Percentiles rank a stretch among this genome's conserved stretches.
These are phyloP conservation scores for Ennomos fuscantarius DNA, from an alignment of 2,888 invertebrate genomes.

Conservation along the genomic window DNA sequence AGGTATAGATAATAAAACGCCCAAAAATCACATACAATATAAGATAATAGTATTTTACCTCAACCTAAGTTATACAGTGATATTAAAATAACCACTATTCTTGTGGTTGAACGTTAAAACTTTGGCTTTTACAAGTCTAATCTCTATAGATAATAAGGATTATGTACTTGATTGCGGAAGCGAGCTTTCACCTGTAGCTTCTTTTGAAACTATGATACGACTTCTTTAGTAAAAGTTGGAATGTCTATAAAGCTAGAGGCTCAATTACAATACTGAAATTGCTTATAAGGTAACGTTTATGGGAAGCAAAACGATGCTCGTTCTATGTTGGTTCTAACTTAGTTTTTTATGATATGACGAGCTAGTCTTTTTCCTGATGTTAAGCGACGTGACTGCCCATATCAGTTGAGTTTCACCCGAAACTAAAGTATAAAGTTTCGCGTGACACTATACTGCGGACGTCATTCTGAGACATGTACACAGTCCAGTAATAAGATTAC, in stretches of 20 bases:
- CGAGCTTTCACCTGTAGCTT: conserved; percentile 25
- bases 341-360: not conserved
- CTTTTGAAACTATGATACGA: conserved; percentile 12
- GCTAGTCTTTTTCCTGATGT: too few species aligned
- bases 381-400: too few species aligned
- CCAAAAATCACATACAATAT: too few species aligned
- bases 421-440: too few species aligned
- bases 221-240: conserved; percentile 18
- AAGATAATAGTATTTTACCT: too few species aligned
- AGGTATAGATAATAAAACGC: too few species aligned
- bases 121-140: conserved; percentile 1
- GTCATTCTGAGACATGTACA: too few species aligned
- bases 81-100: conserved; percentile 4
- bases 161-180: conserved; percentile 3
- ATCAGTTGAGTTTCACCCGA: too few species aligned
- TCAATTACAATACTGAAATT: conserved; percentile 10
- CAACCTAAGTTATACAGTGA: not conserved
- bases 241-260: conserved; percentile 16
- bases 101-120: conserved; percentile 8
- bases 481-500: too few species aligned
- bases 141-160: not conserved
- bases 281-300: conserved; percentile 11
- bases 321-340: conserved; percentile 6
- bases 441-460: too few species aligned
- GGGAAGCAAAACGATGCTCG: conserved; percentile 9